A percentile compares a stretch with the other conserved stretches of the same genome.
Conservation (phyloP, 1,140 invertebrate species). For the Drosophila erecta region DNA sequence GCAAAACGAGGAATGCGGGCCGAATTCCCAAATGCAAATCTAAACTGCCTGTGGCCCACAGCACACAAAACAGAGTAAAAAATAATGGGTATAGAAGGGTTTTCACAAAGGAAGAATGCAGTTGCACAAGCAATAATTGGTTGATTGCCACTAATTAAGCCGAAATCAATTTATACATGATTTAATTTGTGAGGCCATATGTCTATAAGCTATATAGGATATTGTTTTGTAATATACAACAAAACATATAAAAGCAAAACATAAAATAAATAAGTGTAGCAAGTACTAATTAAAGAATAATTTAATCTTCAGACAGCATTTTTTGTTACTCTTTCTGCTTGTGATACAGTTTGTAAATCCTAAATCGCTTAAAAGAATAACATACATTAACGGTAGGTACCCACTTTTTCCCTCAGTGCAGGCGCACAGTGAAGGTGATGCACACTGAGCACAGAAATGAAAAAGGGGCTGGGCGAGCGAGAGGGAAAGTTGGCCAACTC, state of each 20-base stretch:
- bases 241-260: no score
- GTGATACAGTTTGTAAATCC: no score
- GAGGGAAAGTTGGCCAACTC: slow-evolving; percentile 48
- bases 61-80: slow-evolving; percentile 14
- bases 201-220: neutral
- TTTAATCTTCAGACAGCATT: no score
- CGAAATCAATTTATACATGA: neutral
- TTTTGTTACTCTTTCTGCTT: no score
- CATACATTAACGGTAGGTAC: no score
- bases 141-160: neutral
- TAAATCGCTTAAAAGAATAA: no score
- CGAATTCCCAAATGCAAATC: slow-evolving; percentile 78
- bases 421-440: slow-evolving; percentile 22
- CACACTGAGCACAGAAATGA: slow-evolving; percentile 10
- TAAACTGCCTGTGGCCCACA: slow-evolving; percentile 66
- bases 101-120: slow-evolving; percentile 1
- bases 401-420: slow-evolving; percentile 19
- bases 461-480: slow-evolving; percentile 21
- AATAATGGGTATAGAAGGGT: neutral
- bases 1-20: slow-evolving; percentile 28
- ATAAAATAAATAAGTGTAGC: no score
- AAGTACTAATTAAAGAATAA: no score
- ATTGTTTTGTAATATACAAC: no score
- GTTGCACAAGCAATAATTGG: neutral
- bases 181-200: neutral